Evolutionary conservation across 2,797 vertebrate species (phyloP).

Genomic region (Graptemys geographica): DNA sequence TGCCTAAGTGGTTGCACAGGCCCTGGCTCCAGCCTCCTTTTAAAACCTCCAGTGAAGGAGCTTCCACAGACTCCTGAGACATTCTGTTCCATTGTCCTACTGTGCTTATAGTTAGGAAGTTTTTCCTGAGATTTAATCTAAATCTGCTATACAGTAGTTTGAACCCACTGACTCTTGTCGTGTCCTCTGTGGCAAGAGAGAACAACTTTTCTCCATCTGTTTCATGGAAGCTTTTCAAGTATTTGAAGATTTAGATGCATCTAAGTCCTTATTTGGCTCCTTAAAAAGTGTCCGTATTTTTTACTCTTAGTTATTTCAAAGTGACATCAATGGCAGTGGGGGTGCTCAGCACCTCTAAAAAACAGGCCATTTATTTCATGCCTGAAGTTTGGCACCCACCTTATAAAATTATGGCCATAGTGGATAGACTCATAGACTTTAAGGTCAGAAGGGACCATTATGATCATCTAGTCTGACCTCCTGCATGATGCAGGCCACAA

Average conservation of each 20-base stretch:
- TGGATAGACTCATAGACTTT: no score
- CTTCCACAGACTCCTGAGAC: not conserved
- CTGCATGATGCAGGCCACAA: no score
- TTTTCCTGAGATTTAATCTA: not conserved
- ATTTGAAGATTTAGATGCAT: not conserved
- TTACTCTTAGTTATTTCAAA: not conserved
- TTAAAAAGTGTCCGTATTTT: accelerated
- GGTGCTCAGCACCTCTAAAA: not conserved
- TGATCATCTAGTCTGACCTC: no score
- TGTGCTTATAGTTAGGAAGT: not conserved
- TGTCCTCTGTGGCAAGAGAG: not conserved
- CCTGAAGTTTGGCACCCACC: accelerated
- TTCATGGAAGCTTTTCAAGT: not conserved
- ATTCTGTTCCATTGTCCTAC: no score
- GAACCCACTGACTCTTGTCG: not conserved
- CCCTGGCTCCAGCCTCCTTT: no score
- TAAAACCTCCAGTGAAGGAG: not conserved
- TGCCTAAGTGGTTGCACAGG: no score
- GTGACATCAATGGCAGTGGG: accelerated
- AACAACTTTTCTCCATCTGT: not conserved
- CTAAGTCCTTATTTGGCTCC: not conserved
- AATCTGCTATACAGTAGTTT: not conserved
- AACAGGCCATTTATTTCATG: not conserved
- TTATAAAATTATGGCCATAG: not conserved
- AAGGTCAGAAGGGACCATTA: no score